Base-by-base conservation (phyloP, 2,888 invertebrate species). In the Sphaeridia pumilis region DNA sequence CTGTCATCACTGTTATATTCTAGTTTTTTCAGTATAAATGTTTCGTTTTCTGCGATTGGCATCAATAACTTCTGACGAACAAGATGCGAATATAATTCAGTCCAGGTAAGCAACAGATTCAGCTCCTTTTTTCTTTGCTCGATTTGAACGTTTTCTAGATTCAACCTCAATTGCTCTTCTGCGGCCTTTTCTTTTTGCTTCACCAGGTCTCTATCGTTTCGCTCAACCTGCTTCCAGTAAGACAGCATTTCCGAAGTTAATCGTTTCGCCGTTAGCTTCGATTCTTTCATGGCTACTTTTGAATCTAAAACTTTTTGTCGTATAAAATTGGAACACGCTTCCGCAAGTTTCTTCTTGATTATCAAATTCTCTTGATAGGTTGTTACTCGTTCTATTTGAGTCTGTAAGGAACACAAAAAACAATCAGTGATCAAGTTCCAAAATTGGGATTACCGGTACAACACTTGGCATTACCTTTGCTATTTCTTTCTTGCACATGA, bases 31-130 rank as follows among this genome's bases (percentile, higher is more conserved):
- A n/a, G n/a, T n/a, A n/a, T n/a, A n/a, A n/a, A n/a, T n/a, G n/a
- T n/a, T n/a, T n/a, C n/a, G n/a, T n/a, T n/a, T n/a, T n/a, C n/a
- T n/a, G n/a, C n/a, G n/a, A n/a, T n/a, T n/a, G n/a, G n/a, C n/a
- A n/a, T n/a, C n/a, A n/a, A n/a, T n/a, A 92, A 72, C 72, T 95
- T 95, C 54, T 82, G 79, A 3, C 92, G 89, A 92, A 95, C 93
- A 67, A 94, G 94, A 73, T 95, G 94, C 10, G 94, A 93, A 70
- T 94, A 95, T 21, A 95, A 70, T 71, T 95, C 95, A 0, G 94
- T 94, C 72, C 94, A 93, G 0, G 94, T 94, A 52, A 95, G 94
- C 34, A 95, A 75, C 72, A 93, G 93, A 74, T 95, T 94, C 1
- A 95, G 72, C 70, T 95, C 95, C 43, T 93, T 78, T 67, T 93